These are phyloP conservation scores for Hephaestus fuliginosus DNA, from an alignment of 2,797 vertebrate genomes.

Conservation along the genomic window DNA sequence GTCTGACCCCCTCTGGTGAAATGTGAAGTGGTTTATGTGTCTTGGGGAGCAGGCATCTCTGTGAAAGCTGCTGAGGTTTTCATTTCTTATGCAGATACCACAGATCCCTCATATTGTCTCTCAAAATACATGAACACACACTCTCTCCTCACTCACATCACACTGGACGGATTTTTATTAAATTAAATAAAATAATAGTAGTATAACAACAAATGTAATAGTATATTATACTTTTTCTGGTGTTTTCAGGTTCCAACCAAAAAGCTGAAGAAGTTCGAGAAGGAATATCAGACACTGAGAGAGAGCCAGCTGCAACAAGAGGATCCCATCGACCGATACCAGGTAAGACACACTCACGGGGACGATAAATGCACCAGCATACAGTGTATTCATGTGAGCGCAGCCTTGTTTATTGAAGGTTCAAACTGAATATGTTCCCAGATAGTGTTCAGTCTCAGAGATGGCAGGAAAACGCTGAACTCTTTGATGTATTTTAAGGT, in stretches of 20 bases:
- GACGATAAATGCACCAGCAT: background rate
- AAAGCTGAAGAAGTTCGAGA: conserved; percentile 99
- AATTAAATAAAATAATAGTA: background rate
- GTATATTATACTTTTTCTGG: background rate
- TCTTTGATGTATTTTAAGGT: background rate
- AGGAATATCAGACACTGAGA: conserved; percentile 94
- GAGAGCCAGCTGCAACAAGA: conserved; percentile 98
- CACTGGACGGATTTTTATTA: background rate
- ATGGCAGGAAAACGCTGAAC: background rate
- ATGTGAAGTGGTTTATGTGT: conserved; percentile 1
- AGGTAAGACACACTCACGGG: conserved; percentile 70
- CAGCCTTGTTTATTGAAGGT: background rate
- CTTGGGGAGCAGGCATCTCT: background rate
- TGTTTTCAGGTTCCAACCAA: conserved; percentile 94
- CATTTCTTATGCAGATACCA: background rate
- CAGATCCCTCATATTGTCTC: background rate
- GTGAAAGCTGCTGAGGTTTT: background rate
- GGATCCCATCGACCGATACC: conserved; percentile 97
- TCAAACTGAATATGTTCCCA: background rate
- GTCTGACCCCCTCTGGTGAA: background rate
- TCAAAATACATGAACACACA: background rate
- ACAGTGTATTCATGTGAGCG: background rate
- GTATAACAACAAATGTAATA: background rate
- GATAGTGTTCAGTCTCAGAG: background rate
- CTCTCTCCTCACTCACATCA: background rate